Conservation (phyloP, 2,797 vertebrate species). For the Muscicapa comitata region DNA sequence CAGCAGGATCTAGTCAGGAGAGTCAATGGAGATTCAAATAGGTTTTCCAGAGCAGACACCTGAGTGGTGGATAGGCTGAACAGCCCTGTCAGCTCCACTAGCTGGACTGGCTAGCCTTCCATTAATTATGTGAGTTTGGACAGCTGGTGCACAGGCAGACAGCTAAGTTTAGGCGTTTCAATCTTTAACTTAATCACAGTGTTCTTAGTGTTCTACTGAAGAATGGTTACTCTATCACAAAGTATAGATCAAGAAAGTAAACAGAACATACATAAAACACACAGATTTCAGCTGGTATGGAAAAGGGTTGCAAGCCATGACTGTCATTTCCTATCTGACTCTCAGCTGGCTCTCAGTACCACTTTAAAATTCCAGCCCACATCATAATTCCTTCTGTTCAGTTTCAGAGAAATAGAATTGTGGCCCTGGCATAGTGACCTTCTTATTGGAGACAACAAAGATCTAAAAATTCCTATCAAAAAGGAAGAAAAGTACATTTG, state of each 20-base stretch:
- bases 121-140: neutral
- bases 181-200: neutral
- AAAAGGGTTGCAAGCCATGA: neutral
- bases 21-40: fast-evolving
- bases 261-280: neutral
- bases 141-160: neutral
- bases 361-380: neutral
- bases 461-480: neutral
- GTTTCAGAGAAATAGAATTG: neutral
- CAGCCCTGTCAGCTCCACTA: neutral
- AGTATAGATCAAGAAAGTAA: neutral
- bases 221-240: neutral
- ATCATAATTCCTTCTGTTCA: neutral
- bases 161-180: neutral
- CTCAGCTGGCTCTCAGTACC: neutral
- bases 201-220: neutral
- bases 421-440: neutral
- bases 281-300: neutral
- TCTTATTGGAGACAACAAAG: neutral
- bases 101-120: neutral
- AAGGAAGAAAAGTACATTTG: neutral
- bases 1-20: neutral
- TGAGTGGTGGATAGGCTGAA: neutral
- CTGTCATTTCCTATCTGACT: neutral
- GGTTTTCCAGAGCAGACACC: neutral